Evolutionary conservation across 2,888 invertebrate genomes (phyloP).

Genomic region (Lepidocyrtoides sp.): DNA sequence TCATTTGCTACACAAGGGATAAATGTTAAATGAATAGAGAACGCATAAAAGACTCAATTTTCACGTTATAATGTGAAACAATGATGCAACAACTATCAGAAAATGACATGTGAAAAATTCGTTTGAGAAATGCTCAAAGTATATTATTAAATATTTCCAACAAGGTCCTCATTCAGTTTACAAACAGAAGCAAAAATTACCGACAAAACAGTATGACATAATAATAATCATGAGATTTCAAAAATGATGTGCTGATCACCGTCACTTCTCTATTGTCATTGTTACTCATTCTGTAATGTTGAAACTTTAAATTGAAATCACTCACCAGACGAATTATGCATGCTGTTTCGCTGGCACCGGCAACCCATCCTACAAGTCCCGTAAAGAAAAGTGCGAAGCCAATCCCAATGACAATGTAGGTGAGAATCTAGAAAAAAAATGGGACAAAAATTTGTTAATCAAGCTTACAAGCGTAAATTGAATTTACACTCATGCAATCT

Average conservation of each 20-base stretch:
- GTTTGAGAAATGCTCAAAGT: background rate
- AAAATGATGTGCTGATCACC: background rate
- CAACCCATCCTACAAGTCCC: slow-evolving; percentile 86
- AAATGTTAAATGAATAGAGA: background rate
- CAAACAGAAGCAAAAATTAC: too few species aligned
- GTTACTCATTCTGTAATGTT: background rate
- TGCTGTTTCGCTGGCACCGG: slow-evolving; percentile 86
- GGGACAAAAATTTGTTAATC: background rate
- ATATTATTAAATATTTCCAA: too few species aligned
- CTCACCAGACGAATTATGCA: slow-evolving; percentile 86
- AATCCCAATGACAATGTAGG: slow-evolving; percentile 86
- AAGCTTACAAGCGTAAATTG: too few species aligned
- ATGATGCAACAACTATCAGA: background rate
- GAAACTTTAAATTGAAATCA: background rate
- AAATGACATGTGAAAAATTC: slow-evolving; percentile 23
- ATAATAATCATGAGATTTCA: too few species aligned
- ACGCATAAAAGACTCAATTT: background rate
- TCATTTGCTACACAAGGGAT: background rate
- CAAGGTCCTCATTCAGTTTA: background rate
- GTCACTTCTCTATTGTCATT: background rate
- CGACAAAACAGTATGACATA: too few species aligned
- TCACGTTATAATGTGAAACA: background rate
- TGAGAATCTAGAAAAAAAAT: slow-evolving; percentile 86
- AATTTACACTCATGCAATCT: too few species aligned
- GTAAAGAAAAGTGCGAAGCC: slow-evolving; percentile 86